Conservation (phyloP, 2,888 invertebrate genomes). For the Malachius bipustulatus region DNA sequence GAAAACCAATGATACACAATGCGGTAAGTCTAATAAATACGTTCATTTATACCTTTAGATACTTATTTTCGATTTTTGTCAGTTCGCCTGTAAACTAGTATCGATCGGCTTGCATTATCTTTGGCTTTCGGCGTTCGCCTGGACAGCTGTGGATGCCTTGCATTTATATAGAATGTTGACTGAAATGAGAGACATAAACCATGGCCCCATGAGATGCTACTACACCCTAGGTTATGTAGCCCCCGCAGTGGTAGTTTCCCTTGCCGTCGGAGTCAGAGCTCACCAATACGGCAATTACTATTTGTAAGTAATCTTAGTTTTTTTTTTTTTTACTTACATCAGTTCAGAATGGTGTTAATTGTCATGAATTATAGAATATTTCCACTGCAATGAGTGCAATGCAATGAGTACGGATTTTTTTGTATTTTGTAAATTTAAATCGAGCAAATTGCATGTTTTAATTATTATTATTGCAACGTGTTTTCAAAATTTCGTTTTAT, state of each 20-base stretch:
- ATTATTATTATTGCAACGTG: no score
- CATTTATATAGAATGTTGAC: slow-evolving; percentile 90
- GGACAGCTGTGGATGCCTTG: slow-evolving; percentile 86
- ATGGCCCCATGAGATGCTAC: slow-evolving; percentile 86
- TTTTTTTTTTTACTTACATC: slow-evolving; percentile 2
- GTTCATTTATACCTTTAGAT: slow-evolving; percentile 1
- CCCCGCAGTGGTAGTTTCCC: slow-evolving; percentile 81
- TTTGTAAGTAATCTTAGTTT: slow-evolving; percentile 66
- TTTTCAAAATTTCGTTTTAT: no score
- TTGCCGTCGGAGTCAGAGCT: slow-evolving; percentile 84
- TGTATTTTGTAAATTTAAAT: no score
- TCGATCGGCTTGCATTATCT: slow-evolving; percentile 89
- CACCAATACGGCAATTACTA: slow-evolving; percentile 91
- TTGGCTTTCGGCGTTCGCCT: slow-evolving; percentile 81
- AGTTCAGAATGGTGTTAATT: slow-evolving; percentile 3
- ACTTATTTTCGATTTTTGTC: slow-evolving; percentile 27
- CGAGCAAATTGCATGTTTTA: no score
- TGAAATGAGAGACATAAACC: slow-evolving; percentile 92
- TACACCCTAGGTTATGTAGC: slow-evolving; percentile 85
- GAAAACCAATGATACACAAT: slow-evolving; percentile 66
- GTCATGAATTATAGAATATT: no score
- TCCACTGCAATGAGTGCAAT: no score
- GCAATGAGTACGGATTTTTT: slow-evolving; percentile 2
- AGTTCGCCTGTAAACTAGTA: slow-evolving; percentile 76
- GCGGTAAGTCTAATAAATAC: slow-evolving; percentile 45